phyloP scores from a whole-genome alignment of 2,113 vertebrate genomes.

The Brachypodius melanocephalos region DNA sequence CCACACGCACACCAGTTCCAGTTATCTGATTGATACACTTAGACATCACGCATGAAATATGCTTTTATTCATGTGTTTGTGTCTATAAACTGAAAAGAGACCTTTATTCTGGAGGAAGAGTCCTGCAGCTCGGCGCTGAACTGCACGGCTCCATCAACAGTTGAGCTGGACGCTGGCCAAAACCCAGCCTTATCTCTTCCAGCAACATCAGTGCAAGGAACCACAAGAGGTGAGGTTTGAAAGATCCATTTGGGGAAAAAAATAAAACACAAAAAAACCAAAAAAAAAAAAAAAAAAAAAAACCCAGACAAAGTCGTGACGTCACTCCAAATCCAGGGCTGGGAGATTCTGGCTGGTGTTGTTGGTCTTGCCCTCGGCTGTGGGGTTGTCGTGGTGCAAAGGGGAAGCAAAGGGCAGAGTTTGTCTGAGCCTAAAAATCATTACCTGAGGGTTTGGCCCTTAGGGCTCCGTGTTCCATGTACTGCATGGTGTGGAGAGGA shows the following conservation, averaged over 20 bases:
- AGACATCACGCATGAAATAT: conserved; percentile 62
- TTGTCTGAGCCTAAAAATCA: neutral
- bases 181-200: conserved; percentile 16
- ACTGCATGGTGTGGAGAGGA: neutral
- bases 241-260: neutral
- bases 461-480: neutral
- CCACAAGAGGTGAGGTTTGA: neutral
- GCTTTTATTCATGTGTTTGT: conserved; percentile 50
- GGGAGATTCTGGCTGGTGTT: neutral
- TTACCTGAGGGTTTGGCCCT: neutral
- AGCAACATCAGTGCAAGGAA: neutral
- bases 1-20: conserved; percentile 48
- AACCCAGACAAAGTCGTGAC: neutral
- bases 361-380: fast-evolving
- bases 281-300: neutral
- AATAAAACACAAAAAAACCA: no score
- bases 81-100: conserved; percentile 48
- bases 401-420: neutral
- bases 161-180: neutral
- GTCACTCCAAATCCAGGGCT: fast-evolving
- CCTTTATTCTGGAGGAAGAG: conserved; percentile 54
- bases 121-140: neutral
- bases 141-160: neutral
- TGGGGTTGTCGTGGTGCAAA: neutral
- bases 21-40: conserved; percentile 61